These are phyloP conservation scores for Plagodis pulveraria DNA, from an alignment of 2,888 invertebrate species.

Conservation along the genomic window DNA sequence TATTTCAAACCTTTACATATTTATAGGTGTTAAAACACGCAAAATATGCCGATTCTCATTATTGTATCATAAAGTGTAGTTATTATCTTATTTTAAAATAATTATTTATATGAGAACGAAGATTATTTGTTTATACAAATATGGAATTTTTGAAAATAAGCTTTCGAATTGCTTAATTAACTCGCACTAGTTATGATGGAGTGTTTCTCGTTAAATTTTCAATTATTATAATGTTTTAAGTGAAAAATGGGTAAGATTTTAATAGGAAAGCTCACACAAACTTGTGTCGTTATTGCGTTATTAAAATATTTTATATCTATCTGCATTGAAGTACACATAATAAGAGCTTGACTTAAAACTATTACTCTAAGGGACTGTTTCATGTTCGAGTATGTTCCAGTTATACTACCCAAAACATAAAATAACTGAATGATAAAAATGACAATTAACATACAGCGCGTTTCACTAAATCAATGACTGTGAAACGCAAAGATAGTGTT, in stretches of 20 bases:
- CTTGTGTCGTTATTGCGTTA: too few species aligned
- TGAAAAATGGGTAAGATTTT: slow-evolving; percentile 1
- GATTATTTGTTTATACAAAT: slow-evolving; percentile 24
- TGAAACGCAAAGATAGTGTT: too few species aligned
- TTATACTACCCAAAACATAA: too few species aligned
- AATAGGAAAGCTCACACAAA: not conserved
- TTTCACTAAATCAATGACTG: too few species aligned
- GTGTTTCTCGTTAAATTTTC: slow-evolving; percentile 7
- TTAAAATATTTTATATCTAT: too few species aligned
- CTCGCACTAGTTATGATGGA: slow-evolving; percentile 10
- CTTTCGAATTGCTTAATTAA: slow-evolving; percentile 34
- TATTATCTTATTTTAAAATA: slow-evolving; percentile 50
- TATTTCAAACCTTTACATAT: slow-evolving; percentile 58
- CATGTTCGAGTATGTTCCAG: too few species aligned
- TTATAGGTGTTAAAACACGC: slow-evolving; percentile 65
- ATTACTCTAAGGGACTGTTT: too few species aligned
- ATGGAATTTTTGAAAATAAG: slow-evolving; percentile 28
- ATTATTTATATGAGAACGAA: slow-evolving; percentile 34
- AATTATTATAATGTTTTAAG: not conserved
- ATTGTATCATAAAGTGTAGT: slow-evolving; percentile 42
- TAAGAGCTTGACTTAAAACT: too few species aligned
- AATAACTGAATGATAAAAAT: too few species aligned
- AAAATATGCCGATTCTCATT: slow-evolving; percentile 53
- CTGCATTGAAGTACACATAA: too few species aligned
- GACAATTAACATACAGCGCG: too few species aligned